phyloP scores from a whole-genome alignment of 2,888 invertebrate genomes.

The Acanthosepion pharaonis region DNA sequence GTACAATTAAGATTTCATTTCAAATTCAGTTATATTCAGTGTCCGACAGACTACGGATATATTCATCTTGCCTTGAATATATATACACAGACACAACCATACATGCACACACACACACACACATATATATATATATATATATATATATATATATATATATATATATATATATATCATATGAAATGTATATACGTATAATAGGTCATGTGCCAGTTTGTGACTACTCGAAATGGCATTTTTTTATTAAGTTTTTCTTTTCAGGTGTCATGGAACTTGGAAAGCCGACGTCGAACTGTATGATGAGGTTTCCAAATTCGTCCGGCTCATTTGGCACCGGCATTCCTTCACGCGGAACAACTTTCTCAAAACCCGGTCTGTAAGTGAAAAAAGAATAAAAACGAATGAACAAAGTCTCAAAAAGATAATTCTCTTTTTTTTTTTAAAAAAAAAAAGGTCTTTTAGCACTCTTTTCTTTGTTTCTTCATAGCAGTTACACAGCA shows the following conservation, averaged over 20 bases:
- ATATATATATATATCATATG: background rate
- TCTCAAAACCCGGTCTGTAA: slow-evolving; percentile 74
- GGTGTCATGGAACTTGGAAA: slow-evolving; percentile 72
- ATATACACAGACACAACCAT: background rate
- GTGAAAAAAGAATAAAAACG: slow-evolving; percentile 39
- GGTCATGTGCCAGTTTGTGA: background rate
- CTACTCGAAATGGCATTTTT: slow-evolving; percentile 62
- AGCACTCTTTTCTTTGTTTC: no score
- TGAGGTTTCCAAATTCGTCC: slow-evolving; percentile 72
- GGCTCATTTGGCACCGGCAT: slow-evolving; percentile 73
- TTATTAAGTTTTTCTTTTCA: slow-evolving; percentile 72
- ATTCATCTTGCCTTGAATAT: background rate
- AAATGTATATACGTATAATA: background rate
- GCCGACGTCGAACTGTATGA: slow-evolving; percentile 74
- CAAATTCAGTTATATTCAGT: no score
- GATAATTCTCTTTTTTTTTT: no score
- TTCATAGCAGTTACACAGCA: no score
- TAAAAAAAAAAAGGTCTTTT: no score
- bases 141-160: background rate
- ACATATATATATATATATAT: background rate
- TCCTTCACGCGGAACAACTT: slow-evolving; percentile 73
- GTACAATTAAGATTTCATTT: no score
- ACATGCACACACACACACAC: background rate
- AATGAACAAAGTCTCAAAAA: no score
- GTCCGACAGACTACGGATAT: no score